These are phyloP conservation scores for Heterodera carotae DNA, from an alignment of 1,140 invertebrate genomes.

Conservation along the genomic window DNA sequence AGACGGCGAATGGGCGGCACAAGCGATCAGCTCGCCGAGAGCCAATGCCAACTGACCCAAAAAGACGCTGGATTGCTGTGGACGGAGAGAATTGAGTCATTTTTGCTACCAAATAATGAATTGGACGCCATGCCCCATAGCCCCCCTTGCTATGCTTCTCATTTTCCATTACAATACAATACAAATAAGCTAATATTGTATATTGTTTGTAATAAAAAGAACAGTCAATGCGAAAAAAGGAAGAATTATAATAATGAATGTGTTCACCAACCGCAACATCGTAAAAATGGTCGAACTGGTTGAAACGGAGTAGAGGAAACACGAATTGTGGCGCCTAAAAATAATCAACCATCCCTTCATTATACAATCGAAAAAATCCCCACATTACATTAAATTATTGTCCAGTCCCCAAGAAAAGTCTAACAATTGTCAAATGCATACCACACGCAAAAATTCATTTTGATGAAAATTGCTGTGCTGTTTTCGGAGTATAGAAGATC, in stretches of 20 bases:
- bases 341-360: no score
- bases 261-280: slow-evolving; percentile 2
- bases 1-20: slow-evolving; percentile 15
- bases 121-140: no score
- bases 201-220: no score
- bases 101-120: not conserved
- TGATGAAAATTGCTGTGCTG: not conserved
- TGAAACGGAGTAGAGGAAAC: slow-evolving; percentile 20
- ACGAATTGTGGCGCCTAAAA: slow-evolving; percentile 18
- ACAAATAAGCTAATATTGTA: no score
- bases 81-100: not conserved
- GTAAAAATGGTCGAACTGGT: slow-evolving; percentile 1
- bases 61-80: not conserved
- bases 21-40: slow-evolving; percentile 8
- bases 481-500: slow-evolving; percentile 3
- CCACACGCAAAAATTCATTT: slow-evolving; percentile 11
- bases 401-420: no score
- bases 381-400: no score
- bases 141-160: no score
- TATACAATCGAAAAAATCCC: not conserved
- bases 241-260: no score
- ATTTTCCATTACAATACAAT: no score
- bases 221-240: no score
- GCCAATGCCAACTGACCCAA: slow-evolving; percentile 4
- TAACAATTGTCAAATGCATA: not conserved